These are phyloP conservation scores for Salvator merianae DNA, from an alignment of 2,113 vertebrate genomes.

Conservation along the genomic window DNA sequence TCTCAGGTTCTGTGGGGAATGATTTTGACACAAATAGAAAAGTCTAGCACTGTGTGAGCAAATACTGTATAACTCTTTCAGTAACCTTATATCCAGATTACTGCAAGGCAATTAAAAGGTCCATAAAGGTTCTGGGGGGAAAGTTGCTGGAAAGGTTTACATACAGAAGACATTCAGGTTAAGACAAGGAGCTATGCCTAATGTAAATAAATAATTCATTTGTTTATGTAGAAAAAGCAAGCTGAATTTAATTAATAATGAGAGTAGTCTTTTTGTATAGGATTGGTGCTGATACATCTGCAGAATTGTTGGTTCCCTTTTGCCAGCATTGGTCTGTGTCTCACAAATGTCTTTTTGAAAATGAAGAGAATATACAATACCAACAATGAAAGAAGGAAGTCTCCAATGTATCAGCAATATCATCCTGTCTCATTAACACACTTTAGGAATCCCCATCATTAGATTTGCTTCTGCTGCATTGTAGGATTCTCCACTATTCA, in stretches of 20 bases:
- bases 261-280: neutral
- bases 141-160: constrained; percentile 1
- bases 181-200: neutral
- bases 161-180: neutral
- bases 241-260: constrained; percentile 7
- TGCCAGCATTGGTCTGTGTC: neutral
- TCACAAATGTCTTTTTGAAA: neutral
- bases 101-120: constrained; percentile 5
- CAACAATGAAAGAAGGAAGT: neutral
- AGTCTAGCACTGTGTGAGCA: neutral
- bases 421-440: neutral
- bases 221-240: neutral
- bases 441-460: neutral
- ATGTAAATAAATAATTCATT: neutral
- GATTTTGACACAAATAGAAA: constrained; percentile 7
- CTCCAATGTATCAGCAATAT: neutral
- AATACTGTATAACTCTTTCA: neutral
- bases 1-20: neutral
- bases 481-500: neutral
- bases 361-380: constrained; percentile 2
- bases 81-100: neutral
- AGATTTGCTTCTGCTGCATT: neutral
- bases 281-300: neutral
- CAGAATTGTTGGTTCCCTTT: neutral
- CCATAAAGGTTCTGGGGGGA: neutral